Conservation (phyloP, 2,797 vertebrate species). For the Chromobotia macracanthus region DNA sequence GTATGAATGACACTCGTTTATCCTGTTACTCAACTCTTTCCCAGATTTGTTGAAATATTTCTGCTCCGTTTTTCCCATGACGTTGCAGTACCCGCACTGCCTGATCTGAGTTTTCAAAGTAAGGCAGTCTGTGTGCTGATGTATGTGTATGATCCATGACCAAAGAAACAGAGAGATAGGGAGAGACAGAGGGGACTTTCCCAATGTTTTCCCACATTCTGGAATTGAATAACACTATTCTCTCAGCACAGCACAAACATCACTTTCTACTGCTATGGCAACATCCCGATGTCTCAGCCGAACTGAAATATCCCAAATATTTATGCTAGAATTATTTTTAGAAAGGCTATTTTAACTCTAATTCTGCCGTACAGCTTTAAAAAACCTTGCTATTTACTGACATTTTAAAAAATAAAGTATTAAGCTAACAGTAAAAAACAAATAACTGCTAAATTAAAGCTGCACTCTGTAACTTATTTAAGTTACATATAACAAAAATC, state of each 20-base stretch:
- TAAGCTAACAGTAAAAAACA: not conserved
- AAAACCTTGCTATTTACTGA: not conserved
- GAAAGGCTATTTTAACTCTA: slow-evolving; percentile 29
- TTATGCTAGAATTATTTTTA: slow-evolving; percentile 31
- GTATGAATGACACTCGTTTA: slow-evolving; percentile 23
- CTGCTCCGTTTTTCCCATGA: slow-evolving; percentile 17
- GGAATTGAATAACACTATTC: slow-evolving; percentile 13
- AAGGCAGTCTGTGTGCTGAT: not conserved
- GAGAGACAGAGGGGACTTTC: slow-evolving; percentile 24
- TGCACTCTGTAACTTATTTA: too few species aligned
- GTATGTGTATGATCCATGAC: not conserved
- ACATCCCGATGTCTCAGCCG: slow-evolving; percentile 2
- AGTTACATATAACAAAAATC: too few species aligned
- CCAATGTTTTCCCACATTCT: slow-evolving; percentile 44
- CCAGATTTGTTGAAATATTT: slow-evolving; percentile 31
- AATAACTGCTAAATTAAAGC: too few species aligned
- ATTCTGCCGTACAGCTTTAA: not conserved
- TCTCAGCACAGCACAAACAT: slow-evolving; percentile 24
- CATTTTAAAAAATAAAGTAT: not conserved
- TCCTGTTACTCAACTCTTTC: slow-evolving; percentile 21
- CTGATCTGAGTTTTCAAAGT: slow-evolving; percentile 39
- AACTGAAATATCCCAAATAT: slow-evolving; percentile 31
- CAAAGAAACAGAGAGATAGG: not conserved
- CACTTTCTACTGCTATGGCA: slow-evolving; percentile 29
- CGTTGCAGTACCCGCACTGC: not conserved